These are phyloP conservation scores for Callionymus lyra DNA, from an alignment of 2,113 vertebrate genomes.

Conservation along the genomic window DNA sequence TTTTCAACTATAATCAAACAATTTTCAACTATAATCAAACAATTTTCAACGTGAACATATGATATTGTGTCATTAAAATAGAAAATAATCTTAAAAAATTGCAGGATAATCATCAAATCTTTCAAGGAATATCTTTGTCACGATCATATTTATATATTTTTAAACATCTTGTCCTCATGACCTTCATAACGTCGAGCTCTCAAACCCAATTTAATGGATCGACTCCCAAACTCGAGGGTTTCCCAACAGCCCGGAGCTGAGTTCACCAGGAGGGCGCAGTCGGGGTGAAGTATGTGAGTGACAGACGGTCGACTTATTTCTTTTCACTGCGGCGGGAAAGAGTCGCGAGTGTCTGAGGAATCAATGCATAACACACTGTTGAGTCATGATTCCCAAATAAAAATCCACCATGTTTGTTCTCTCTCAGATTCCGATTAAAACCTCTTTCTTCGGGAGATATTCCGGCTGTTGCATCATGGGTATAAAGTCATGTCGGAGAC, in stretches of 20 bases:
- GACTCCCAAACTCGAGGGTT: not conserved
- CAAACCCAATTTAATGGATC: too few species aligned
- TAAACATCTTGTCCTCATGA: too few species aligned
- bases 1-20: too few species aligned
- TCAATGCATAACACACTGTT: conserved; percentile 52
- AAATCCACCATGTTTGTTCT: conserved; percentile 5
- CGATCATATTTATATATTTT: too few species aligned
- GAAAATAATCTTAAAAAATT: too few species aligned
- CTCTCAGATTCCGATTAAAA: conserved; percentile 25
- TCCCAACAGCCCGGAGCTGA: conserved; percentile 33
- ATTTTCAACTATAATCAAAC: too few species aligned
- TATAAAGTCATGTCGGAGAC: conserved; percentile 31
- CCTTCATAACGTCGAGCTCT: too few species aligned
- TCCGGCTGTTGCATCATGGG: conserved; percentile 49
- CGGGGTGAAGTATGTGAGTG: conserved; percentile 24
- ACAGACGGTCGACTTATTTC: conserved; percentile 43
- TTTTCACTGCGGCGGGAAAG: conserved; percentile 26
- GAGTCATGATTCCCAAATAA: conserved; percentile 43
- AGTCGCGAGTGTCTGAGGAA: conserved; percentile 29
- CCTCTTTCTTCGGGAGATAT: conserved; percentile 27
- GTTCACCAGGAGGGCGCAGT: conserved; percentile 41
- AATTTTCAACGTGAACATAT: too few species aligned
- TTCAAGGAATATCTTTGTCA: too few species aligned
- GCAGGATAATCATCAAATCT: too few species aligned
- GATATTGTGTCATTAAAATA: too few species aligned